phyloP scores from a whole-genome alignment of 37 sponge, comb jelly and placozoan species.

The Hexactinellida sp. region DNA sequence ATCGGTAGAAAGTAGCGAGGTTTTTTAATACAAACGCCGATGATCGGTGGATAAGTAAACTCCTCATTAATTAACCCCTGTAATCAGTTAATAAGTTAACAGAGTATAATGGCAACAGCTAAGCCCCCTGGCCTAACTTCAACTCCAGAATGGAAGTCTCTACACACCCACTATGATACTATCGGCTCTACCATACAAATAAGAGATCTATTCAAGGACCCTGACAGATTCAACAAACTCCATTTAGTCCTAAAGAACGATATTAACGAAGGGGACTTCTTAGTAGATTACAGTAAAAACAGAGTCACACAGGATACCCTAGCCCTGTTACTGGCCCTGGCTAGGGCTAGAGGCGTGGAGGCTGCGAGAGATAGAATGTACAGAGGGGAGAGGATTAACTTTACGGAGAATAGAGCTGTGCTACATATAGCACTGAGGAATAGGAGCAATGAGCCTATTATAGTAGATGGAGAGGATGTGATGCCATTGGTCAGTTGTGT shows the following conservation, averaged over 20 bases:
- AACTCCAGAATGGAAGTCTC: slow-evolving; percentile 39
- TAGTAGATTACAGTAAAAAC: slow-evolving; percentile 94
- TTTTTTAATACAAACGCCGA: too few relatives aligned
- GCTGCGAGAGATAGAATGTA: slow-evolving; percentile 75
- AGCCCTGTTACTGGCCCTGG: slow-evolving; percentile 71
- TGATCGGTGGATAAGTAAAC: too few relatives aligned
- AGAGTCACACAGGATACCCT: slow-evolving; percentile 68
- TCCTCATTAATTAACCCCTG: too few relatives aligned
- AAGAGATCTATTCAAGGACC: slow-evolving; percentile 70
- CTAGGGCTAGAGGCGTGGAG: slow-evolving; percentile 68
- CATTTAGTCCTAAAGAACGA: slow-evolving; percentile 26
- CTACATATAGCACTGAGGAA: slow-evolving; percentile 92
- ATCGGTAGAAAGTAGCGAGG: too few relatives aligned
- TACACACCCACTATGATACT: slow-evolving; percentile 44
- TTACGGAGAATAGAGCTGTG: slow-evolving; percentile 97
- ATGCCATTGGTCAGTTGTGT: slow-evolving; percentile 18
- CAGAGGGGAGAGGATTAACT: slow-evolving; percentile 89
- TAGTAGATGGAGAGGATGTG: slow-evolving; percentile 89
- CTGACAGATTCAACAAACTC: slow-evolving; percentile 66
- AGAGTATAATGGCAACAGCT: neutral
- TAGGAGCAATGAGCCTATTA: slow-evolving; percentile 70
- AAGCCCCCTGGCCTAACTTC: slow-evolving; percentile 22
- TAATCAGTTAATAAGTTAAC: too few relatives aligned
- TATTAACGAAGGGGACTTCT: slow-evolving; percentile 51
- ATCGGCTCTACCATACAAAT: slow-evolving; percentile 36